phyloP scores from a whole-genome alignment of 2,888 invertebrate species.

The Xestia xanthographa region DNA sequence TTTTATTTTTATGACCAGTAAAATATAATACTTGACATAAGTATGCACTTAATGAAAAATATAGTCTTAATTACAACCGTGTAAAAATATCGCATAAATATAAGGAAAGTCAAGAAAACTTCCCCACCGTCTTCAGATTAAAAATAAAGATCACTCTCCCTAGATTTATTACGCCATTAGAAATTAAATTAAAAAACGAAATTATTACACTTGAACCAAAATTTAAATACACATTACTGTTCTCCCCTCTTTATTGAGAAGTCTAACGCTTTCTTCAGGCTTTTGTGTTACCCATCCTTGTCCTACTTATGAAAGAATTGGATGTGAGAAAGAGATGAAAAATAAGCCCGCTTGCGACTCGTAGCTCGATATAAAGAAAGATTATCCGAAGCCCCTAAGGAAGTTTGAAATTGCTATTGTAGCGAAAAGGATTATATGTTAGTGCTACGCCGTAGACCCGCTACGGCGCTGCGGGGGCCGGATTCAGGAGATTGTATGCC shows the following conservation, averaged over 20 bases:
- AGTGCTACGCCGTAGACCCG: constrained; percentile 89
- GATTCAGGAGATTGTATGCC: constrained; percentile 79
- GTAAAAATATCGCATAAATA: constrained; percentile 33
- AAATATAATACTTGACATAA: background rate
- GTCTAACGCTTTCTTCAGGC: constrained; percentile 84
- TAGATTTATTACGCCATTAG: constrained; percentile 83
- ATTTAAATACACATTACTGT: constrained; percentile 90
- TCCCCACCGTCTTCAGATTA: constrained; percentile 56
- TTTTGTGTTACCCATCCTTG: constrained; percentile 73
- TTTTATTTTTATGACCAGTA: background rate
- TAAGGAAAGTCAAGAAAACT: constrained; percentile 39
- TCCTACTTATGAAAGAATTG: constrained; percentile 61
- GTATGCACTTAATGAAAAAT: background rate
- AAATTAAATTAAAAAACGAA: constrained; percentile 90
- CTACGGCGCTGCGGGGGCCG: constrained; percentile 80
- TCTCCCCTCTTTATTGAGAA: constrained; percentile 89
- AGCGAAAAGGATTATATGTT: constrained; percentile 91
- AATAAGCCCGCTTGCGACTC: constrained; percentile 80
- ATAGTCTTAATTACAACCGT: constrained; percentile 13
- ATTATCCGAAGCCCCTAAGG: constrained; percentile 91
- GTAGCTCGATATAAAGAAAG: constrained; percentile 90
- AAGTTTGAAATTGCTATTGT: constrained; percentile 91
- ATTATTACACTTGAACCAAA: constrained; percentile 89
- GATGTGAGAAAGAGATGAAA: constrained; percentile 74
- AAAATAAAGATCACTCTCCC: constrained; percentile 79